Evolutionary conservation across 2,113 vertebrate genomes (phyloP).

Genomic region (Puntigrus tetrazona): DNA sequence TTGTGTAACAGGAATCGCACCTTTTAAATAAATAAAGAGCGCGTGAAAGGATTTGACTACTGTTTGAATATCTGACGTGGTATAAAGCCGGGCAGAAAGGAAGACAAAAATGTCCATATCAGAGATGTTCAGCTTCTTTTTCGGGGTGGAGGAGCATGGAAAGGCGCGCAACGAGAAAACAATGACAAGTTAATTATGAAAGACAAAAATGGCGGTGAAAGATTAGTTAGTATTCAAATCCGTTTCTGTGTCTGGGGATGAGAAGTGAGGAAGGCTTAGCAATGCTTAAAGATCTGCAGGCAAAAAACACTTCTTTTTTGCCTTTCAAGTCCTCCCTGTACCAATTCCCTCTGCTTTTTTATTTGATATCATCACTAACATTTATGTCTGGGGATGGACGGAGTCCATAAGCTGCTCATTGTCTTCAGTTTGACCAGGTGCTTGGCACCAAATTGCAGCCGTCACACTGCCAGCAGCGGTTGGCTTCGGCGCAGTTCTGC

Average conservation of each 20-base stretch:
- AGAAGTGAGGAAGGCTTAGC: constrained; percentile 42
- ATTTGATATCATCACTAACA: constrained; percentile 66
- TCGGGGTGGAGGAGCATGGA: constrained; percentile 33
- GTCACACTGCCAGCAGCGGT: constrained; percentile 70
- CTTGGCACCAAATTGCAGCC: constrained; percentile 71
- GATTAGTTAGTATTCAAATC: constrained; percentile 58
- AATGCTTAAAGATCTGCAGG: constrained; percentile 46
- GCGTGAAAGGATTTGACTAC: constrained; percentile 19
- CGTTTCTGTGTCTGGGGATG: constrained; percentile 54
- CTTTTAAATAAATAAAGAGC: constrained; percentile 12
- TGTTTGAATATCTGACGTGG: constrained; percentile 19
- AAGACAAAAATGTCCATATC: constrained; percentile 40
- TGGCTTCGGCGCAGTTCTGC: constrained; percentile 69
- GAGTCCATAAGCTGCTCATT: constrained; percentile 76
- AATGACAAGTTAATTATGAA: constrained; percentile 58
- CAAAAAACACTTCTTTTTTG: constrained; percentile 60
- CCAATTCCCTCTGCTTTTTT: constrained; percentile 64
- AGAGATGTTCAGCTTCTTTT: constrained; percentile 42
- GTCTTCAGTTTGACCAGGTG: constrained; percentile 81
- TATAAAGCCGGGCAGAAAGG: neutral
- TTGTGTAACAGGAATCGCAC: constrained; percentile 32
- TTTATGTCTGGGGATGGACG: constrained; percentile 69
- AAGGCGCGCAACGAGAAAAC: constrained; percentile 44
- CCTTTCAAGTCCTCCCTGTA: constrained; percentile 67
- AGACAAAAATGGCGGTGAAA: constrained; percentile 49